phyloP scores from a whole-genome alignment of 35 echinoderm and acorn worm species.

The Acanthaster planci region DNA sequence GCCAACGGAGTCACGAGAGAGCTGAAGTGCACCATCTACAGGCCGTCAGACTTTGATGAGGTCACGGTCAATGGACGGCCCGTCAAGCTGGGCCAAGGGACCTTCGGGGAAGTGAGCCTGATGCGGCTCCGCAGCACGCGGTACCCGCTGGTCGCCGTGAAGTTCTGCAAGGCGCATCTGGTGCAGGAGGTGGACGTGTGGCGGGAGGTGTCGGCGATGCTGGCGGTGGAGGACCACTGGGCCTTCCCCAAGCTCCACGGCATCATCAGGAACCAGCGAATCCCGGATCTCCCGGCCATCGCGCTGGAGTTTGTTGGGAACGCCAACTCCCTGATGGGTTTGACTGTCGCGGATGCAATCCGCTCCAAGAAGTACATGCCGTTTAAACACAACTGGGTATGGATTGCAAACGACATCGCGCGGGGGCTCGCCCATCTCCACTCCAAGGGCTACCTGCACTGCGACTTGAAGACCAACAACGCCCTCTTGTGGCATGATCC shows the following conservation, averaged over 20 bases:
- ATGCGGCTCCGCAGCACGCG: not conserved
- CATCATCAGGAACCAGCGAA: not conserved
- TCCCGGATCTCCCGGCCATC: not conserved
- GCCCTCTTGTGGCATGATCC: conserved; percentile 12
- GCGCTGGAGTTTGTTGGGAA: not conserved
- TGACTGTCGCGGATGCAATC: not conserved
- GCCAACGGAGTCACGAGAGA: not conserved
- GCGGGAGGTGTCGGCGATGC: not conserved
- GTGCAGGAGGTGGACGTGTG: not conserved
- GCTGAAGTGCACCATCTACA: not conserved
- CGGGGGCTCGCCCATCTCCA: not conserved
- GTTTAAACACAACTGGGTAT: not conserved
- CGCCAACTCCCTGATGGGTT: not conserved
- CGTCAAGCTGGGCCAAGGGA: not conserved
- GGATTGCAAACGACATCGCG: conserved; percentile 5
- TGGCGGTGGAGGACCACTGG: not conserved
- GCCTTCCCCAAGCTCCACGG: conserved; percentile 7
- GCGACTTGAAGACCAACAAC: conserved; percentile 13
- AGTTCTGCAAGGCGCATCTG: not conserved
- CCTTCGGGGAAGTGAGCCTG: not conserved
- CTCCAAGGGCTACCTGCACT: not conserved
- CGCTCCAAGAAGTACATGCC: not conserved
- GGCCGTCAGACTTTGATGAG: not conserved
- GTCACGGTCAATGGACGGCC: not conserved
- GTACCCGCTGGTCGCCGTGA: not conserved